A percentile compares a stretch with the other conserved stretches of the same genome.
phyloP scores from a whole-genome alignment of 2,888 invertebrate genomes.

The Dasysyrphus tricinctus region DNA sequence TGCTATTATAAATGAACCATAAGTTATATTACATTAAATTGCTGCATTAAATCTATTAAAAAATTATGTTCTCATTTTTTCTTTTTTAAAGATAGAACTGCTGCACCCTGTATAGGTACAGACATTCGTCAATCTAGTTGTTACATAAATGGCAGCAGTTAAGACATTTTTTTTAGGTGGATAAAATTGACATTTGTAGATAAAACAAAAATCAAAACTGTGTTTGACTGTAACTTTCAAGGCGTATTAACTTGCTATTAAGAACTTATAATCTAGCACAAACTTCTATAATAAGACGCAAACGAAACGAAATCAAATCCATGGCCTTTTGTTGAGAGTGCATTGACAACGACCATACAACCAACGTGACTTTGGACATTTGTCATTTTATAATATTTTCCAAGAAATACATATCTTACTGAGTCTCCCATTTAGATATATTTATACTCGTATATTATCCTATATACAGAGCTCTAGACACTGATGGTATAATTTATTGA shows the following conservation, averaged over 20 bases:
- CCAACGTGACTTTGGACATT: constrained; percentile 28
- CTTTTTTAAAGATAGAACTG: too few species aligned
- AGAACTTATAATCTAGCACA: constrained; percentile 26
- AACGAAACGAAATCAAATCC: constrained; percentile 24
- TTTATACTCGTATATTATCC: background rate
- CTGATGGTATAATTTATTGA: constrained; percentile 24
- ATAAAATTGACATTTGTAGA: constrained; percentile 20
- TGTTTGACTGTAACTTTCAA: constrained; percentile 14
- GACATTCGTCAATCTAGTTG: constrained; percentile 2
- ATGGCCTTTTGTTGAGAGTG: constrained; percentile 24
- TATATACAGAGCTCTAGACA: background rate
- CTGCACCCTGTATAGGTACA: background rate
- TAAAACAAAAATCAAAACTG: constrained; percentile 15
- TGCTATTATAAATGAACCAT: too few species aligned
- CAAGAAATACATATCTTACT: constrained; percentile 24
- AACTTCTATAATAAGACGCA: constrained; percentile 25
- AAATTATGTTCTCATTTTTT: too few species aligned
- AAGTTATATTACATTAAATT: too few species aligned
- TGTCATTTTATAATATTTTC: constrained; percentile 40
- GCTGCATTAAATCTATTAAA: too few species aligned
- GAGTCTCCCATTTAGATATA: background rate
- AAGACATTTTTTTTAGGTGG: constrained; percentile 6
- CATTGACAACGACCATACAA: background rate
- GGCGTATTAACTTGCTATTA: constrained; percentile 1
- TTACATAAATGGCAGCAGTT: constrained; percentile 17